phyloP scores from a whole-genome alignment of 2,888 invertebrate genomes.

The Melanophora roralis region DNA sequence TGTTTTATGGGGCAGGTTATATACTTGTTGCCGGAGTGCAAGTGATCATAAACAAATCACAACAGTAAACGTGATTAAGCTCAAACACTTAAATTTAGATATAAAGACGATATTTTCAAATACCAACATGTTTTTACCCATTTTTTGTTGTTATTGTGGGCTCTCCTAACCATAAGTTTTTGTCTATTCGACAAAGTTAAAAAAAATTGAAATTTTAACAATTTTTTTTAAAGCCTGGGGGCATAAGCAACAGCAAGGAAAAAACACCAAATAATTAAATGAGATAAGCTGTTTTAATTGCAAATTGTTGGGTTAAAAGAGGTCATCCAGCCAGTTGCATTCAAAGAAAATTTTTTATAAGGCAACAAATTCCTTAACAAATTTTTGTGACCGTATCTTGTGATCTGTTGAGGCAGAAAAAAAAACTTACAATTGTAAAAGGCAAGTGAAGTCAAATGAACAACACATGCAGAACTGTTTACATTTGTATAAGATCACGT shows the following conservation, averaged over 20 bases:
- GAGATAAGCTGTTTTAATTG: conserved; percentile 58
- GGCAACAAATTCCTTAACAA: conserved; percentile 31
- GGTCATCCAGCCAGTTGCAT: conserved; percentile 38
- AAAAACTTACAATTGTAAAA: not conserved
- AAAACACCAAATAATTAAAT: conserved; percentile 46
- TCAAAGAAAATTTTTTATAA: conserved; percentile 19
- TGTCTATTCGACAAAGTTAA: conserved; percentile 32
- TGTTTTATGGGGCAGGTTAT: conserved; percentile 39
- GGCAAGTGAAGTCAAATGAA: conserved; percentile 15
- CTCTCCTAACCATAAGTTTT: conserved; percentile 9
- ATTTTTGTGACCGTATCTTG: conserved; percentile 39
- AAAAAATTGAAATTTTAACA: conserved; percentile 22
- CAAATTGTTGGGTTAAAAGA: conserved; percentile 55
- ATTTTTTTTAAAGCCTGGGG: conserved; percentile 42
- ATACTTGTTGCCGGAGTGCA: not conserved
- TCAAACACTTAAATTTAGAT: conserved; percentile 44
- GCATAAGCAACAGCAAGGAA: not conserved
- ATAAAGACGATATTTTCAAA: conserved; percentile 56
- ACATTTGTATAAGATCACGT: not conserved
- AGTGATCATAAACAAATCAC: conserved; percentile 54
- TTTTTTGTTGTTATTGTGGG: conserved; percentile 18
- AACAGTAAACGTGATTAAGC: conserved; percentile 52
- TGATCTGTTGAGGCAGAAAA: not conserved
- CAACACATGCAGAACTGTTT: not conserved
- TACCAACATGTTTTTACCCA: conserved; percentile 55